Conservation (phyloP, 1,140 invertebrate species). For the Teleopsis dalmanni region DNA sequence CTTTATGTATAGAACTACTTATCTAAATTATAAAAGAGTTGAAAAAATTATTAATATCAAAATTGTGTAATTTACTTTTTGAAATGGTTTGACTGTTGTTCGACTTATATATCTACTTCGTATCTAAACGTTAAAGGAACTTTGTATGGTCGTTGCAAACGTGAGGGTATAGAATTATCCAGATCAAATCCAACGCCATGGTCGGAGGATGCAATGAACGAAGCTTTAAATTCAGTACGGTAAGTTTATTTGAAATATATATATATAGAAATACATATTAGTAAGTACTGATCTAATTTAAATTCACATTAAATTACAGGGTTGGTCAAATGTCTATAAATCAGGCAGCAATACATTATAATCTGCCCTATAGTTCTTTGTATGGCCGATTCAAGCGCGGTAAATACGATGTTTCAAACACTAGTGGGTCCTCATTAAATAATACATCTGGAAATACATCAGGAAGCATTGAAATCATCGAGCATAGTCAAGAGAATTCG, state of each 20-base stretch:
- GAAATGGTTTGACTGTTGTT: neutral
- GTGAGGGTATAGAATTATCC: constrained; percentile 79
- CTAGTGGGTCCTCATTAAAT: constrained; percentile 32
- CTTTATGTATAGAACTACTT: no score
- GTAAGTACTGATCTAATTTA: neutral
- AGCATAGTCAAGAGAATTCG: constrained; percentile 45
- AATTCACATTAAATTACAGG: constrained; percentile 45
- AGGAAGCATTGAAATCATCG: constrained; percentile 44
- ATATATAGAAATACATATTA: neutral
- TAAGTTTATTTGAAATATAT: constrained; percentile 35
- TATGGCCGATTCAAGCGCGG: constrained; percentile 81
- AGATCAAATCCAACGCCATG: constrained; percentile 79
- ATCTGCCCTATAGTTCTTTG: constrained; percentile 79
- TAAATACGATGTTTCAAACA: constrained; percentile 47
- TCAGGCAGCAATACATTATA: constrained; percentile 86
- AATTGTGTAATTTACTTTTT: neutral
- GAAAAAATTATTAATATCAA: no score
- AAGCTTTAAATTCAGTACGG: constrained; percentile 80
- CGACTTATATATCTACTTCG: neutral
- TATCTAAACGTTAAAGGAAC: constrained; percentile 61
- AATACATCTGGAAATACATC: constrained; percentile 41
- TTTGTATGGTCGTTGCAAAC: constrained; percentile 76
- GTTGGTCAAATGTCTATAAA: constrained; percentile 87
- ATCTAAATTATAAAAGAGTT: no score
- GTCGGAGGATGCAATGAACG: constrained; percentile 83